Evolutionary conservation across 2,888 invertebrate species (phyloP).

Genomic region (Polyommatus icarus): DNA sequence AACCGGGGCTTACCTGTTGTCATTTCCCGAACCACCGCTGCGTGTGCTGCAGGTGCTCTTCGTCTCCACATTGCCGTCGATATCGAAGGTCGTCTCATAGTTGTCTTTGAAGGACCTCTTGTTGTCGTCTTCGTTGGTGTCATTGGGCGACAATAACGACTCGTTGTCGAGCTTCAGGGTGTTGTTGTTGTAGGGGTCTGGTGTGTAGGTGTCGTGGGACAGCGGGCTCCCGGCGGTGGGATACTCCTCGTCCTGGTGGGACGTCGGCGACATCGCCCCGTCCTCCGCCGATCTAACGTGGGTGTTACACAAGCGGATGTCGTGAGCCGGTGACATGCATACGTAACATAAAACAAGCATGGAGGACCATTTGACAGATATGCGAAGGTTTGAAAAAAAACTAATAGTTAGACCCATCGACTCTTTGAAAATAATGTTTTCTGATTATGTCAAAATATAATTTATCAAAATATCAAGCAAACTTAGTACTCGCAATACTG

Average conservation of each 20-base stretch:
- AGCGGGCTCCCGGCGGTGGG: constrained; percentile 66
- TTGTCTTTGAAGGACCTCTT: constrained; percentile 79
- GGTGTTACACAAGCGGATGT: constrained; percentile 74
- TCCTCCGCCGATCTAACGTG: constrained; percentile 75
- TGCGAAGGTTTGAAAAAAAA: neutral
- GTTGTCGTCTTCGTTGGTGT: constrained; percentile 38
- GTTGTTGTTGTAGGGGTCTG: constrained; percentile 71
- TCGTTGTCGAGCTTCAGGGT: constrained; percentile 74
- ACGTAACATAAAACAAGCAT: constrained; percentile 60
- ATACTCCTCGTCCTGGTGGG: constrained; percentile 62
- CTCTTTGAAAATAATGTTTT: neutral
- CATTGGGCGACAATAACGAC: constrained; percentile 71
- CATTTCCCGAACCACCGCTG: constrained; percentile 88
- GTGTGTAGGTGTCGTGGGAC: constrained; percentile 82
- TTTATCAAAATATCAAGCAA: neutral
- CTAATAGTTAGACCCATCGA: neutral
- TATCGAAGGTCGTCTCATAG: constrained; percentile 92
- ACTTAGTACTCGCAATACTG: neutral
- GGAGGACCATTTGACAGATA: neutral
- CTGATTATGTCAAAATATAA: neutral
- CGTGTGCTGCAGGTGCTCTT: constrained; percentile 92
- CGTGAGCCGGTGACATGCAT: constrained; percentile 73
- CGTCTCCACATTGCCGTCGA: constrained; percentile 95
- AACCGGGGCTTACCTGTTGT: constrained; percentile 85
- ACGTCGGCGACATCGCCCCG: constrained; percentile 73